These are phyloP conservation scores for Ruditapes philippinarum DNA, from an alignment of 1,140 invertebrate genomes.

Conservation along the genomic window DNA sequence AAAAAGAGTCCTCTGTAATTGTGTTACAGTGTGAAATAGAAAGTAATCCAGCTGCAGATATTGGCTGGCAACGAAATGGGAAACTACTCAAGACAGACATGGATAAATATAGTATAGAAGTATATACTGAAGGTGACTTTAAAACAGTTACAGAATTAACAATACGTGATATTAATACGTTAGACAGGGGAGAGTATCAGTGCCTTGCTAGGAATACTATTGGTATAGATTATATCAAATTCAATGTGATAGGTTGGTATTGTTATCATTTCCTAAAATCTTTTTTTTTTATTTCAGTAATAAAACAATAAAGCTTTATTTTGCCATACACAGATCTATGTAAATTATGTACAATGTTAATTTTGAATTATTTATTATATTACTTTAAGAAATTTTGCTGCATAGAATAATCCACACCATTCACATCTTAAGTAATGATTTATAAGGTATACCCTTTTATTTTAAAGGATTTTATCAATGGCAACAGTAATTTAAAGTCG, in stretches of 20 bases:
- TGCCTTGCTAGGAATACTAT: conserved; percentile 3
- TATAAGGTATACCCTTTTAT: too few species aligned
- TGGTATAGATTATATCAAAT: not conserved
- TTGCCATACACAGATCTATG: too few species aligned
- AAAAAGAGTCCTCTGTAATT: not conserved
- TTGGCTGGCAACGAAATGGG: conserved; percentile 16
- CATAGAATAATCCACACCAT: too few species aligned
- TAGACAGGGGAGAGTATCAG: conserved; percentile 35
- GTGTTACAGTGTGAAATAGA: conserved; percentile 43
- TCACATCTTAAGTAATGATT: too few species aligned
- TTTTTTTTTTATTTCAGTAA: too few species aligned
- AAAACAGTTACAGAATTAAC: conserved; percentile 24
- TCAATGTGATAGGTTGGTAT: conserved; percentile 13
- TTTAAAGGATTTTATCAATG: too few species aligned
- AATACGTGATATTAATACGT: not conserved
- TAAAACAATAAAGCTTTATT: too few species aligned
- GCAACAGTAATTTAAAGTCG: too few species aligned
- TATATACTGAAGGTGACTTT: conserved; percentile 9
- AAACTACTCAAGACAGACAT: not conserved
- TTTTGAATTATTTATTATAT: too few species aligned
- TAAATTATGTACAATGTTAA: too few species aligned
- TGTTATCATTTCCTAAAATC: not conserved
- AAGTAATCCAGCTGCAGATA: not conserved
- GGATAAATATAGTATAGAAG: not conserved
- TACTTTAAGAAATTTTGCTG: too few species aligned